These are phyloP conservation scores for human DNA, from an alignment of 2,113 vertebrate genomes.

Conservation along the genomic window GRCh38 chr18:30499001-30499500, in stretches of 20 bases:
- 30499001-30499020: not conserved
- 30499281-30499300: not conserved
- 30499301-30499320: not conserved
- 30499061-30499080: not conserved
- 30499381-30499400: not conserved
- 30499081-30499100: not conserved
- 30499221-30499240: not conserved
- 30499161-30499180: not conserved
- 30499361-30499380: not conserved
- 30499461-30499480: too few relatives aligned
- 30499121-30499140: not conserved
- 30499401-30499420: not conserved
- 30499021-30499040: not conserved
- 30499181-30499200: not conserved
- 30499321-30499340: not conserved
- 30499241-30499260: not conserved
- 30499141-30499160: not conserved
- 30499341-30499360: not conserved
- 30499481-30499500: too few relatives aligned
- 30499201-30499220: not conserved
- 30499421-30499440: not conserved
- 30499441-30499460: not conserved
- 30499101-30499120: not conserved
- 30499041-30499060: fast-evolving
- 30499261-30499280: not conserved